phyloP scores from a whole-genome alignment of 1,140 invertebrate species.

The Liolophura sinensis region DNA sequence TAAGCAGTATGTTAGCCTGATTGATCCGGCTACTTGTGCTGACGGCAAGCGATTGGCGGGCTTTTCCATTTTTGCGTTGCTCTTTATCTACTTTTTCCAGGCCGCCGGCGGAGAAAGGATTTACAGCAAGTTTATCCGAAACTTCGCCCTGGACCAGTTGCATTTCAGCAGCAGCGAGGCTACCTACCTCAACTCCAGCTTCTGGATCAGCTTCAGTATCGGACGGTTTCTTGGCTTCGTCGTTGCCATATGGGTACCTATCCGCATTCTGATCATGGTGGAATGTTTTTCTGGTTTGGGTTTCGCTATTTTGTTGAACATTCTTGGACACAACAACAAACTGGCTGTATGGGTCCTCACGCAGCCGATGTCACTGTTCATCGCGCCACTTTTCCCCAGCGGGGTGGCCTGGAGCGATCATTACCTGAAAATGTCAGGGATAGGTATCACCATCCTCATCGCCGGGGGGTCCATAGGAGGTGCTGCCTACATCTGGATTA shows the following conservation, averaged over 20 bases:
- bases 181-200: slow-evolving; percentile 30
- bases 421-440: slow-evolving; percentile 29
- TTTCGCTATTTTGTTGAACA: slow-evolving; percentile 20
- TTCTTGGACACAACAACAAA: slow-evolving; percentile 21
- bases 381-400: slow-evolving; percentile 29
- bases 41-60: slow-evolving; percentile 24
- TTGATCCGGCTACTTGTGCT: slow-evolving; percentile 32
- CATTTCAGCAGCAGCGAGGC: slow-evolving; percentile 25
- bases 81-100: slow-evolving; percentile 33
- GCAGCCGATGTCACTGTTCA: slow-evolving; percentile 24
- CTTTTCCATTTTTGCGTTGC: slow-evolving; percentile 22
- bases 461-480: slow-evolving; percentile 31
- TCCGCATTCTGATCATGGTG: slow-evolving; percentile 27
- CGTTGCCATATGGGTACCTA: slow-evolving; percentile 26
- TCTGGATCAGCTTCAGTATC: slow-evolving; percentile 36
- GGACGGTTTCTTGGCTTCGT: slow-evolving; percentile 32
- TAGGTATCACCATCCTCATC: slow-evolving; percentile 30
- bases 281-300: slow-evolving; percentile 24
- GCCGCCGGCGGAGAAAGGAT: slow-evolving; percentile 33
- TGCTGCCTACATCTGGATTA: slow-evolving; percentile 25
- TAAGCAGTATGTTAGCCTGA: slow-evolving; percentile 16
- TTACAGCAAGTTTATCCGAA: slow-evolving; percentile 35
- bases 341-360: slow-evolving; percentile 25
- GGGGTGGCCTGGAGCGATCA: slow-evolving; percentile 31
- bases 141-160: slow-evolving; percentile 31